Base-by-base conservation (phyloP, 2,888 invertebrate species). In the Pandemis cinnamomeana region DNA sequence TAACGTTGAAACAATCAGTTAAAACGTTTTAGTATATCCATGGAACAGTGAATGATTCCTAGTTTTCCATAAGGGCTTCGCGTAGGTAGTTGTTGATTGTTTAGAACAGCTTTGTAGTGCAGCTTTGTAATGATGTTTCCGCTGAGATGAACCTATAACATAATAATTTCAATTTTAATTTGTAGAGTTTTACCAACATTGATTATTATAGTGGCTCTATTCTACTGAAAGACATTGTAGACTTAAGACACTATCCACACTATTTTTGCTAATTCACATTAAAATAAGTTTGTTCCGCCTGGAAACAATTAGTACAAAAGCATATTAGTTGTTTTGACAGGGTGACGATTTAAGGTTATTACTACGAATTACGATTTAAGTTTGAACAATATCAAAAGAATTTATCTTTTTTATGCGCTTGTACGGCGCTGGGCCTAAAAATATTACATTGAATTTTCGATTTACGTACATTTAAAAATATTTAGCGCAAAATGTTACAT, bases 141-240 rank as follows among this genome's bases (percentile, higher is more conserved):
- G 58, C 58, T 27, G 58, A 58, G 58, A 58, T 27, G 7, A 11
- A 27, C 53, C 53, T 13, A 15, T n/a, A 20, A 20, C 7, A 8
- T 7, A 55, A 20, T 55, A 55, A 8, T 48, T 11, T 48, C 20
- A n/a, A 11, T 53, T 48, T 36, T 7, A 48, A 20, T 55, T 5
- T 58, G 58, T 58, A 2, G 10, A 58, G 27, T 27, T 11, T 58
- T 58, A 58, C 27, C 3, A 11, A 27, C 27, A 11, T 27, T 58
- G 58, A 20, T 10, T 27, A 27, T 0, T 58, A 27, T 27, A 20
- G 11, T 58, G 10, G 11, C 58, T 27, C 27, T 53, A 61, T 10
- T 71, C 44, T 63, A 51, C 27, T 60, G 46, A 60, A 36, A 60
- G 58, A 71, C 71, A n/a, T 20, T 51, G n/a, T 58, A 64, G 46